Conservation (phyloP, 2,888 invertebrate species). For the Osmoderma eremita region DNA sequence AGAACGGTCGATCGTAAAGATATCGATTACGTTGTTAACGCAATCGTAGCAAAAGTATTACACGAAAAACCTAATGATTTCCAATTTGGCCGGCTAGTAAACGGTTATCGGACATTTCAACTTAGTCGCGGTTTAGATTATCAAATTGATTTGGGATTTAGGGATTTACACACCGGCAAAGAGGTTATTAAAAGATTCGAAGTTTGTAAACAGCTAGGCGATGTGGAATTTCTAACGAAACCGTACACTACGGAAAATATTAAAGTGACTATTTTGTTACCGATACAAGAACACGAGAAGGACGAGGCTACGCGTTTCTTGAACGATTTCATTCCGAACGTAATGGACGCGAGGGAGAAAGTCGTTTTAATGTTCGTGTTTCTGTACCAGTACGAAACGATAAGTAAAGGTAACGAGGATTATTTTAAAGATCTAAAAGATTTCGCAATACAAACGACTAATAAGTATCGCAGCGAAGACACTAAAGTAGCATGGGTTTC, state of each 20-base stretch:
- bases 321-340: constrained; percentile 72
- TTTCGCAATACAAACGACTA: constrained; percentile 70
- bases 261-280: constrained; percentile 80
- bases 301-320: constrained; percentile 74
- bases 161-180: constrained; percentile 63
- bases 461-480: constrained; percentile 74
- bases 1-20: constrained; percentile 75
- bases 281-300: constrained; percentile 69
- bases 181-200: constrained; percentile 74
- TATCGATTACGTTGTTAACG: constrained; percentile 59
- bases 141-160: constrained; percentile 76
- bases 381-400: constrained; percentile 71
- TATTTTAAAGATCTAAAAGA: constrained; percentile 68
- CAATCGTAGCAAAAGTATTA: constrained; percentile 20
- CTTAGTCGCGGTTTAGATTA: constrained; percentile 88
- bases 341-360: constrained; percentile 80
- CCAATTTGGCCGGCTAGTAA: constrained; percentile 69
- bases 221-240: constrained; percentile 88
- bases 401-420: constrained; percentile 70
- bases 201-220: constrained; percentile 84
- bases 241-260: constrained; percentile 97
- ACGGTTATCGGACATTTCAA: constrained; percentile 83
- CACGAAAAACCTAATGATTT: constrained; percentile 66
- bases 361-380: constrained; percentile 81
- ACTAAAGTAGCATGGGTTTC: constrained; percentile 77